Evolutionary conservation across 2,888 invertebrate species (phyloP), one percentile per base, ranked within the genome.

Genomic region (Ptychoptera contaminata): DNA sequence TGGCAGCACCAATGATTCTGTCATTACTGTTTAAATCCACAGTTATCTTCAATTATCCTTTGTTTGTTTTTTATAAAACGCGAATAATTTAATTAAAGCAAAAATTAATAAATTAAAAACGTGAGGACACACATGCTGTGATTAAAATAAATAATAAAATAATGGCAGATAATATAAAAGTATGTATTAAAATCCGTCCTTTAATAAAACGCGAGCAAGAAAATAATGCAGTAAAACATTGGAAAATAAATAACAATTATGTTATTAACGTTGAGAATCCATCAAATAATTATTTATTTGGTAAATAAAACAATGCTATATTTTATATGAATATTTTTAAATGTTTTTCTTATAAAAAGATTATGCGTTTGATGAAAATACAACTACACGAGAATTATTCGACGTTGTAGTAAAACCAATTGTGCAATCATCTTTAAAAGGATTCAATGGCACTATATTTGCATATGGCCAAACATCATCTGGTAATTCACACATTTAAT

Each of bases 381-480:
- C 69, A 14, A 69, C 68, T 38, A 85, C 81, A 36, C 57, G 62
- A 42, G 68, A 73, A 42, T 72, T 86, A 0, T 87, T 82, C 57
- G 61, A 78, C 50, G 70, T 69, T 45, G 67, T 83, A 50, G 82
- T 79, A 1, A 73, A 75, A 53, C 80, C 82, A 0, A 79, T 86
- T 49, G 77, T 86, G 2, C 71, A 78, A 49, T 73, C 80, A 1
- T 76, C 79, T 1, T 68, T 82, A 11, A 71, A 74, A 49, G 87
- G 87, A 2, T 77, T 84, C 53, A 86, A 87, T 60, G 88, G 86
- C 2, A 91, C 91, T 0, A 79, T 92, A 51, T 87, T 92, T 67
- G 88, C 90, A 0, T 92, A 92, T 60, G 91, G 91, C 8, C 91
- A 91, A 62, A 91, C 90, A 5, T 83, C 87, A 1, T 88, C 88